Evolutionary conservation across 2,888 invertebrate genomes (phyloP).

Genomic region (Tachina lurida): DNA sequence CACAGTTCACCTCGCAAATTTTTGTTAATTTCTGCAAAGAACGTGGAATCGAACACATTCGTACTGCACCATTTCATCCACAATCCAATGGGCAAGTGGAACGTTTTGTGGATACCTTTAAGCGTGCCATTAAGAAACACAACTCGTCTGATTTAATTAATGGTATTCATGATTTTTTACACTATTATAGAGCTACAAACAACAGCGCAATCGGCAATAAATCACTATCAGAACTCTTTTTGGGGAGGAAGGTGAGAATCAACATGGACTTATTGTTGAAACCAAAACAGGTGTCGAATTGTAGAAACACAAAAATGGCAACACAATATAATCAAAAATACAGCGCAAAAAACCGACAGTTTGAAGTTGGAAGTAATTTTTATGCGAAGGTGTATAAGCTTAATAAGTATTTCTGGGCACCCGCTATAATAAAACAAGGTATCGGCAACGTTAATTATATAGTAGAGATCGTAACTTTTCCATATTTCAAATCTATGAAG

Average conservation of each 20-base stretch:
- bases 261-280: slow-evolving; percentile 28
- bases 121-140: slow-evolving; percentile 56
- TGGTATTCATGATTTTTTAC: slow-evolving; percentile 22
- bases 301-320: slow-evolving; percentile 10
- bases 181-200: slow-evolving; percentile 35
- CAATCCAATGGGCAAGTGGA: slow-evolving; percentile 73
- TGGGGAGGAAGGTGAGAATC: no score
- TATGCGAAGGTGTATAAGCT: slow-evolving; percentile 46
- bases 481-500: no score
- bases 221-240: no score
- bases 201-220: slow-evolving; percentile 44
- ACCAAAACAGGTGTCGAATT: neutral
- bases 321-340: slow-evolving; percentile 37
- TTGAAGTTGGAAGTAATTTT: slow-evolving; percentile 26
- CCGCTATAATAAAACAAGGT: slow-evolving; percentile 26
- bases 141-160: slow-evolving; percentile 1
- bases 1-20: no score
- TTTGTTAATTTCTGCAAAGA: no score
- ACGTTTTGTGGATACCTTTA: slow-evolving; percentile 73
- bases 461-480: slow-evolving; percentile 19
- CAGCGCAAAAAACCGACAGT: slow-evolving; percentile 32
- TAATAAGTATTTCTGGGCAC: slow-evolving; percentile 41
- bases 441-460: slow-evolving; percentile 33
- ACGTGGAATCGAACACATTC: slow-evolving; percentile 65
- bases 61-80: slow-evolving; percentile 69